These are phyloP conservation scores for Promerops cafer DNA, from an alignment of 2,113 vertebrate species.

Conservation along the genomic window DNA sequence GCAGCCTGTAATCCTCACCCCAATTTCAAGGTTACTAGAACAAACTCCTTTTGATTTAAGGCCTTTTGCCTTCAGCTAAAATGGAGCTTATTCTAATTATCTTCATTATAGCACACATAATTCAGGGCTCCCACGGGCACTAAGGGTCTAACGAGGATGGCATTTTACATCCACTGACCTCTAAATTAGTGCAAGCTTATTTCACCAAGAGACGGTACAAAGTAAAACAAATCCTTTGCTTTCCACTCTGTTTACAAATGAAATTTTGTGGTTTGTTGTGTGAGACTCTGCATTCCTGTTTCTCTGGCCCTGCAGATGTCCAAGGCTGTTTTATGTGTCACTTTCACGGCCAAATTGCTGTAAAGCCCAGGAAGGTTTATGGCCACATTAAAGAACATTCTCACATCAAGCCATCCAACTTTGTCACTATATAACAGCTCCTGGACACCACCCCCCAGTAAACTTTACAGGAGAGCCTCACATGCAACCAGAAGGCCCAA, in stretches of 20 bases:
- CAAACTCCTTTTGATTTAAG: slow-evolving; percentile 39
- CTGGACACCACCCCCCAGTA: not conserved
- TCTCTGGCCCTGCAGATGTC: not conserved
- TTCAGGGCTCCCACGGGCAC: not conserved
- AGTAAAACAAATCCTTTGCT: not conserved
- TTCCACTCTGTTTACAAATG: not conserved
- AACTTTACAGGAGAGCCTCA: not conserved
- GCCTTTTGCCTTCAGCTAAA: slow-evolving; percentile 54
- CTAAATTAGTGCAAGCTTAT: not conserved
- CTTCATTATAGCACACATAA: slow-evolving; percentile 33
- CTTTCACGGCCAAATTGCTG: not conserved
- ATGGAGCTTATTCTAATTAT: slow-evolving; percentile 41
- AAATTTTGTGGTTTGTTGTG: not conserved
- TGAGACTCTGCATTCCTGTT: not conserved
- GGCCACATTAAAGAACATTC: not conserved
- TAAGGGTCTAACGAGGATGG: not conserved
- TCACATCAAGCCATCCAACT: not conserved
- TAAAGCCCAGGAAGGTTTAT: not conserved
- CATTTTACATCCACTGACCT: slow-evolving; percentile 14
- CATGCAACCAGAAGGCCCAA: not conserved
- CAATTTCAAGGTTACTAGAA: slow-evolving; percentile 58
- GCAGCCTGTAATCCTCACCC: slow-evolving; percentile 30
- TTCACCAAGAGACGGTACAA: not conserved
- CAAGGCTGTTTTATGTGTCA: not conserved
- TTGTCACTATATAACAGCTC: not conserved